Conservation (phyloP, 2,797 vertebrate genomes). For the Chelonia mydas region DNA sequence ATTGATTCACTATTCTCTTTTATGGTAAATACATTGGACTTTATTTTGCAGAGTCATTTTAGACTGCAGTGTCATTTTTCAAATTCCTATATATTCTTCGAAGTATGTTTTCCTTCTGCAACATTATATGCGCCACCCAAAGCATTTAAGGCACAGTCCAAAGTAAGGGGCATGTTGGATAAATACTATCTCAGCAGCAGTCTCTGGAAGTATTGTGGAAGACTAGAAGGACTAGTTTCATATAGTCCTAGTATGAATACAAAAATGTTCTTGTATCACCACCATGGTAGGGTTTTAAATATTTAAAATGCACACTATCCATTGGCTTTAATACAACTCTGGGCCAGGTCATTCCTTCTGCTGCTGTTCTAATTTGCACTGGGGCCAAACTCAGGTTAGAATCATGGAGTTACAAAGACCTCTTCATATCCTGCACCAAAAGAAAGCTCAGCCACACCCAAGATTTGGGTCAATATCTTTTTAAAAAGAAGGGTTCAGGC, state of each 20-base stretch:
- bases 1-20: slow-evolving; percentile 38
- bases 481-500: background rate
- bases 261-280: background rate
- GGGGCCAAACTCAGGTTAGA: background rate
- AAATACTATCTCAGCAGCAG: background rate
- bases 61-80: slow-evolving; percentile 21
- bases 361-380: background rate
- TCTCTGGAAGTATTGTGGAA: background rate
- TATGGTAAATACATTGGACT: slow-evolving; percentile 38
- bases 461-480: background rate
- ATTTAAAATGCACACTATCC: background rate
- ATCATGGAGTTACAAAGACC: background rate
- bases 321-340: background rate
- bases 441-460: background rate
- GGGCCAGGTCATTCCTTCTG: background rate
- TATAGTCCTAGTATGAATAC: background rate
- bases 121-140: background rate
- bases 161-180: background rate
- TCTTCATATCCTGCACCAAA: background rate
- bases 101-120: background rate
- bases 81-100: slow-evolving; percentile 30
- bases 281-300: background rate
- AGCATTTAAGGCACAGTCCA: background rate
- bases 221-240: background rate
- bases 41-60: slow-evolving; percentile 19